phyloP scores from a whole-genome alignment of 2,888 invertebrate genomes.

The Tigriopus californicus region DNA sequence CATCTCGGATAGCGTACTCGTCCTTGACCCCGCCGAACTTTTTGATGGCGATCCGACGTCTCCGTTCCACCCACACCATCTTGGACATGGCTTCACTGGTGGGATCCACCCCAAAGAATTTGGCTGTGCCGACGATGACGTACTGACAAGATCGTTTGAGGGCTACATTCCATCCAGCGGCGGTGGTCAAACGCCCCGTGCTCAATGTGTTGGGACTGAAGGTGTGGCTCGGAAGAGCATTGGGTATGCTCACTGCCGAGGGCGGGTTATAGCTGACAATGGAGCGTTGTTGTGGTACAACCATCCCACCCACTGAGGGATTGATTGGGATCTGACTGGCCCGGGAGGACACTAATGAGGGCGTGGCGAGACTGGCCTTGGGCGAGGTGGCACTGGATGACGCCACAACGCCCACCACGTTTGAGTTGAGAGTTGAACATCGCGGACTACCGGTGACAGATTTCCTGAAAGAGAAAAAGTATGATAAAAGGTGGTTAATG shows the following conservation, averaged over 20 bases:
- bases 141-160: slow-evolving; percentile 30
- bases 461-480: slow-evolving; percentile 5
- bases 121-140: slow-evolving; percentile 57
- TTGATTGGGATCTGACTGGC: background rate
- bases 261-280: too few relatives aligned
- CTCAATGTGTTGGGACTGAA: too few relatives aligned
- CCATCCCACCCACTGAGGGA: too few relatives aligned
- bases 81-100: slow-evolving; percentile 43
- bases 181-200: too few relatives aligned
- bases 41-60: slow-evolving; percentile 55
- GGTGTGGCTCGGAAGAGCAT: too few relatives aligned
- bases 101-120: slow-evolving; percentile 66
- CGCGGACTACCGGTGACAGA: slow-evolving; percentile 9
- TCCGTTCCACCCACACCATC: slow-evolving; percentile 56
- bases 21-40: slow-evolving; percentile 37
- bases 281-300: too few relatives aligned
- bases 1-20: slow-evolving; percentile 23
- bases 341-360: background rate
- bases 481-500: too few relatives aligned
- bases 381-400: slow-evolving; percentile 1
- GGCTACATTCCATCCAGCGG: too few relatives aligned
- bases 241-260: too few relatives aligned
- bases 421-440: background rate
- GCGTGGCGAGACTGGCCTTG: slow-evolving; percentile 4
- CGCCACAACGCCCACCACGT: background rate